Percentiles rank a stretch among this genome's conserved stretches.
Conservation (phyloP, 2,113 vertebrate genomes). For the Amblyopsis rosae region DNA sequence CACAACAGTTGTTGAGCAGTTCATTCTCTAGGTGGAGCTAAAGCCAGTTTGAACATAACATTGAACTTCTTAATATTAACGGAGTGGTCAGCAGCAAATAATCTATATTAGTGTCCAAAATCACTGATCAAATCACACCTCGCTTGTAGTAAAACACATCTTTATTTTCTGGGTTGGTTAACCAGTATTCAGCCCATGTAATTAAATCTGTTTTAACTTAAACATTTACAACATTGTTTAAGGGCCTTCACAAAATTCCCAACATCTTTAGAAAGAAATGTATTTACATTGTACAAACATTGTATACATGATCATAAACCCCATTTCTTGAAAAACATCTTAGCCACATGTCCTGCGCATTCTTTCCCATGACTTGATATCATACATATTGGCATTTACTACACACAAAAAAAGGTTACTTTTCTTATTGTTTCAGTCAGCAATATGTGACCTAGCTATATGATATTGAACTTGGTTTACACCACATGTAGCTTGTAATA, state of each 20-base stretch:
- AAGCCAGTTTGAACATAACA: too few species aligned
- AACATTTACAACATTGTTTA: conserved; percentile 75
- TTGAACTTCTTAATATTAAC: too few species aligned
- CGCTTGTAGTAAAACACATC: conserved; percentile 39
- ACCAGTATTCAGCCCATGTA: conserved; percentile 38
- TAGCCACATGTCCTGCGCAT: neutral
- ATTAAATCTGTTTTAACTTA: conserved; percentile 70
- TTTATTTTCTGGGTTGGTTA: conserved; percentile 50
- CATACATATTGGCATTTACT: neutral
- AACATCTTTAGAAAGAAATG: conserved; percentile 65
- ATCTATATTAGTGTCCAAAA: too few species aligned
- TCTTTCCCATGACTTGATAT: neutral
- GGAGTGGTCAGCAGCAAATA: too few species aligned
- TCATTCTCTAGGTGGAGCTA: too few species aligned
- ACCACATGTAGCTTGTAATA: too few species aligned
- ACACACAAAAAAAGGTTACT: neutral
- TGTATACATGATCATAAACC: conserved; percentile 54
- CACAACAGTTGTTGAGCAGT: too few species aligned
- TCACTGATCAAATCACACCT: too few species aligned
- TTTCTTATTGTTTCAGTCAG: too few species aligned
- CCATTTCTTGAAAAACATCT: conserved; percentile 2
- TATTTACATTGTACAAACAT: conserved; percentile 77
- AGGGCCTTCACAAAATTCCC: conserved; percentile 50
- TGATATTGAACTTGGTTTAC: too few species aligned
- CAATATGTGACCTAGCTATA: too few species aligned